Evolutionary conservation across 2,797 vertebrate genomes (phyloP).

Genomic region (Diplodus puntazzo): DNA sequence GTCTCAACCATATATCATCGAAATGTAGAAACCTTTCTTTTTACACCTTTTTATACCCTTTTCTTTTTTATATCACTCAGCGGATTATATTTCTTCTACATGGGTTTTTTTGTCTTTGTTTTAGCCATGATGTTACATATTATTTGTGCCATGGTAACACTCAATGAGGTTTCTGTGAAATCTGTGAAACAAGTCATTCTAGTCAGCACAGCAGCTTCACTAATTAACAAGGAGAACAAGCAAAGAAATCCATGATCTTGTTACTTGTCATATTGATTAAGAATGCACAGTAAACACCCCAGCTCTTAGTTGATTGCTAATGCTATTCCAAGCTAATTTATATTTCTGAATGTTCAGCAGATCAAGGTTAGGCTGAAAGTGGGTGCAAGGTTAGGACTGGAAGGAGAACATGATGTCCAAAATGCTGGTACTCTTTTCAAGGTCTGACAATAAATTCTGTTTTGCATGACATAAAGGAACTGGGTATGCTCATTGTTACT

Average conservation of each 20-base stretch:
- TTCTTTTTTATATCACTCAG: too few relatives aligned
- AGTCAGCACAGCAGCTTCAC: slow-evolving; percentile 39
- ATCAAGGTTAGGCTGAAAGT: slow-evolving; percentile 36
- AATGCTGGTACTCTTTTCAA: slow-evolving; percentile 26
- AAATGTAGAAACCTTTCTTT: too few relatives aligned
- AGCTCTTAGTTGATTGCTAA: slow-evolving; percentile 73
- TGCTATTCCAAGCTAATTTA: slow-evolving; percentile 60
- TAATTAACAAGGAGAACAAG: slow-evolving; percentile 56
- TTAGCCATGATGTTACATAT: neutral
- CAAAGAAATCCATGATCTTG: slow-evolving; percentile 55
- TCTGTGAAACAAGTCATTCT: slow-evolving; percentile 19
- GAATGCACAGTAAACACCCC: slow-evolving; percentile 62
- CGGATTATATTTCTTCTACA: neutral
- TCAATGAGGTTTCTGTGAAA: neutral
- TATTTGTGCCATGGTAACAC: neutral
- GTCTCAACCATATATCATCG: neutral
- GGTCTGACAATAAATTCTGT: slow-evolving; percentile 48
- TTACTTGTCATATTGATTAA: slow-evolving; percentile 72
- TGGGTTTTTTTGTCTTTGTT: neutral
- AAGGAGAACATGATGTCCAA: slow-evolving; percentile 25
- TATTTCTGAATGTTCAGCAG: slow-evolving; percentile 47
- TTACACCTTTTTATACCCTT: too few relatives aligned
- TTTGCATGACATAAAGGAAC: slow-evolving; percentile 9
- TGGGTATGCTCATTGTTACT: neutral
- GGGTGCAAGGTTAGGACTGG: neutral